phyloP scores from a whole-genome alignment of 2,888 invertebrate genomes.

The Tribolium freemani region DNA sequence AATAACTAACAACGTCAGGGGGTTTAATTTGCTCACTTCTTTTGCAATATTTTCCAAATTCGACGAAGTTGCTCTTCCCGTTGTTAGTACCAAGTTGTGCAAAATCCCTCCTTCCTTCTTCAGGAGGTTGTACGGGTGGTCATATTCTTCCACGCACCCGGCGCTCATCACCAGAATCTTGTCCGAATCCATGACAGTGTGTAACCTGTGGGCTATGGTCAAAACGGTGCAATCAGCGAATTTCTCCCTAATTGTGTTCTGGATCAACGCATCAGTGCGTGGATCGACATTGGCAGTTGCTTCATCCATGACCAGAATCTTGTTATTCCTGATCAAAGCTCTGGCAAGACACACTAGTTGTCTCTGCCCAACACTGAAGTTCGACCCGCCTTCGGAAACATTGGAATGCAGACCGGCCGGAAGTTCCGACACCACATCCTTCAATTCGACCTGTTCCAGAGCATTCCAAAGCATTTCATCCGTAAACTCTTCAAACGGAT shows the following conservation, averaged over 20 bases:
- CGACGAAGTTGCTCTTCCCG: slow-evolving; percentile 54
- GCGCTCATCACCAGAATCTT: slow-evolving; percentile 88
- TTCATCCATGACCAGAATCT: slow-evolving; percentile 72
- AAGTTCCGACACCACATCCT: slow-evolving; percentile 73
- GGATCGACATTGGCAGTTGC: slow-evolving; percentile 90
- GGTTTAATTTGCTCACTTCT: slow-evolving; percentile 48
- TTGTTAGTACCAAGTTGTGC: slow-evolving; percentile 74
- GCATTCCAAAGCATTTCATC: slow-evolving; percentile 59
- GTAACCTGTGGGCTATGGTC: slow-evolving; percentile 88
- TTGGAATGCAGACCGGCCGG: slow-evolving; percentile 67
- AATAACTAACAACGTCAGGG: background rate
- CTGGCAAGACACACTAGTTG: slow-evolving; percentile 81
- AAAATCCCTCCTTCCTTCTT: slow-evolving; percentile 75
- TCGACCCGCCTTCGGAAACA: slow-evolving; percentile 75
- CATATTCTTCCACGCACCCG: slow-evolving; percentile 82
- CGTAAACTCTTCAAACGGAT: slow-evolving; percentile 59
- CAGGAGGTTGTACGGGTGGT: slow-evolving; percentile 80
- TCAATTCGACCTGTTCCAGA: slow-evolving; percentile 65
- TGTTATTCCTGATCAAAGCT: slow-evolving; percentile 70
- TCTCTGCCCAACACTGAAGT: slow-evolving; percentile 71
- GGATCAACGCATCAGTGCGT: slow-evolving; percentile 83
- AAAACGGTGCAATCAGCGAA: slow-evolving; percentile 86
- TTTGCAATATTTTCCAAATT: slow-evolving; percentile 57
- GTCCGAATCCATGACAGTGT: slow-evolving; percentile 91
- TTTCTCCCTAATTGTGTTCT: slow-evolving; percentile 81